These are phyloP conservation scores for Drosophila aff. DNA, from an alignment of 1,140 invertebrate species.

Conservation along the genomic window DNA sequence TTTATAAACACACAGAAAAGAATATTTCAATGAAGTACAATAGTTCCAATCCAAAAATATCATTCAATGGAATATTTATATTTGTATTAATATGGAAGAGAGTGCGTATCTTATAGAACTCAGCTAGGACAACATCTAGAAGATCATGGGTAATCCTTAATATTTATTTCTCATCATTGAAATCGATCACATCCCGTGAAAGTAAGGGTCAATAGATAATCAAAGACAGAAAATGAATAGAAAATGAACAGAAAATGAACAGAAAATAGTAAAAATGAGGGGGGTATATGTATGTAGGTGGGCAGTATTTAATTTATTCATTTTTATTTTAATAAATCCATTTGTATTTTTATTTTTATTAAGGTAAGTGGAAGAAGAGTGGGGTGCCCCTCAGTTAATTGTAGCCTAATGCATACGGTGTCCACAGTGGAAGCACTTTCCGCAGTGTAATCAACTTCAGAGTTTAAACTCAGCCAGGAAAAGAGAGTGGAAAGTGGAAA, in stretches of 20 bases:
- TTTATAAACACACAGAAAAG: not conserved
- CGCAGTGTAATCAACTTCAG: conserved; percentile 26
- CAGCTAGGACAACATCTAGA: conserved; percentile 4
- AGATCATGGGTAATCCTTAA: not conserved
- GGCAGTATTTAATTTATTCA: not conserved
- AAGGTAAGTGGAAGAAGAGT: not conserved
- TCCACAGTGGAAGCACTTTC: conserved; percentile 15
- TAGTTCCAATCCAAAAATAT: not conserved
- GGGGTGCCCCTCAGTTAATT: conserved; percentile 25
- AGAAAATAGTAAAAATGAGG: conserved; percentile 6
- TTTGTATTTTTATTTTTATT: not conserved
- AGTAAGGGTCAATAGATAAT: not conserved
- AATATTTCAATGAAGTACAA: not conserved
- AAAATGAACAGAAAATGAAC: conserved; percentile 1
- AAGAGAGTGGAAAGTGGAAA: conserved; percentile 3
- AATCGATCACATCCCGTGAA: conserved; percentile 20
- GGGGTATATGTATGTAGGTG: not conserved
- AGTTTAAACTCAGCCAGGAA: conserved; percentile 9
- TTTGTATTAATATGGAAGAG: not conserved
- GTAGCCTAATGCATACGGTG: conserved; percentile 17
- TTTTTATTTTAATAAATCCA: not conserved
- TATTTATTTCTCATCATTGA: not conserved
- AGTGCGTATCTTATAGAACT: not conserved
- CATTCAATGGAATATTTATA: not conserved
- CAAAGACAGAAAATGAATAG: conserved; percentile 7